Percentiles rank a stretch among this genome's conserved stretches.
Evolutionary conservation across 2,888 invertebrate species (phyloP).

Genomic region (Drosophila algonquin): DNA sequence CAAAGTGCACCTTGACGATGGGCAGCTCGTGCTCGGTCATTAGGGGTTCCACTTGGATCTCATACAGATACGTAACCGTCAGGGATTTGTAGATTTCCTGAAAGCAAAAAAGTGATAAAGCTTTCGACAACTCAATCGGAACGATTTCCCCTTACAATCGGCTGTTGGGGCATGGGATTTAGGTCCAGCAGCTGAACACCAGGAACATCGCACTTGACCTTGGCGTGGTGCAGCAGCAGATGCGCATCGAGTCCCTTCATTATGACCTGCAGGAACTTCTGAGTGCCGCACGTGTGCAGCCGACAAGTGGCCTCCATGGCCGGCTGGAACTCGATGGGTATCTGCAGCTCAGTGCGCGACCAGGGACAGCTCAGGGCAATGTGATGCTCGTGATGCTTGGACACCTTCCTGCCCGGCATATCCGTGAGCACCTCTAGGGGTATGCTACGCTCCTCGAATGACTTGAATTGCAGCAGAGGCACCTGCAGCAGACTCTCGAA

Average conservation of each 20-base stretch:
- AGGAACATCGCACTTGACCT: slow-evolving; percentile 86
- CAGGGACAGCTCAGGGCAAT: slow-evolving; percentile 93
- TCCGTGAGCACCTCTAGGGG: slow-evolving; percentile 89
- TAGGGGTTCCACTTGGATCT: slow-evolving; percentile 88
- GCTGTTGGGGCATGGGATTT: slow-evolving; percentile 87
- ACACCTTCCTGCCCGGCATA: slow-evolving; percentile 89
- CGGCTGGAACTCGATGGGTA: slow-evolving; percentile 91
- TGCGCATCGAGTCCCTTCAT: slow-evolving; percentile 87
- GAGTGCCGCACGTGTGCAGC: slow-evolving; percentile 92
- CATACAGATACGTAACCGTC: slow-evolving; percentile 93
- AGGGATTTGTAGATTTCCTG: slow-evolving; percentile 90
- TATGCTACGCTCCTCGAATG: slow-evolving; percentile 88
- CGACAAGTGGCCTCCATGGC: slow-evolving; percentile 92
- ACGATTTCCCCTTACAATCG: slow-evolving; percentile 84
- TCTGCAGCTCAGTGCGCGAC: slow-evolving; percentile 89
- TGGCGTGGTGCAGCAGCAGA: slow-evolving; percentile 85
- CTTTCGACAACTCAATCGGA: background rate
- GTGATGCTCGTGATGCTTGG: slow-evolving; percentile 89
- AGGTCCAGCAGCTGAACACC: slow-evolving; percentile 87
- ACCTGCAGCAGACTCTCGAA: slow-evolving; percentile 84
- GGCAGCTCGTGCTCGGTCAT: slow-evolving; percentile 86
- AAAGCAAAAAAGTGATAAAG: slow-evolving; percentile 43
- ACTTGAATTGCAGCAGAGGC: slow-evolving; percentile 86
- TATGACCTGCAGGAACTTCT: slow-evolving; percentile 93
- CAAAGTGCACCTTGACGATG: slow-evolving; percentile 87